Evolutionary conservation across 1,140 invertebrate species (phyloP), one percentile per base, ranked within the genome.

Genomic region (Platorchestia sp.): DNA sequence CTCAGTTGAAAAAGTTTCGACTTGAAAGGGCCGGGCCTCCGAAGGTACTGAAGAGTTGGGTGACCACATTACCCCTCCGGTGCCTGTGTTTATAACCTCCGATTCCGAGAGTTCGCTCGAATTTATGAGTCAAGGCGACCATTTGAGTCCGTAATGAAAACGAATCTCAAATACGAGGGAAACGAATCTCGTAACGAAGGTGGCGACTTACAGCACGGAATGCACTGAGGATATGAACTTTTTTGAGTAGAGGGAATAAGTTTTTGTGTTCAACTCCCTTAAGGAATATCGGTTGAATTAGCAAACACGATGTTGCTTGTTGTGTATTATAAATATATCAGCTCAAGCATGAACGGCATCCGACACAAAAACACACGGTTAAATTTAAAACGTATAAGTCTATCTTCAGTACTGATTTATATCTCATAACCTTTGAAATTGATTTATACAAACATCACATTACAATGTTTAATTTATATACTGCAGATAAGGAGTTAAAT

Each of bases 41-140:
- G 10, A 36, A 19, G 59, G 59, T 75, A 75, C 59, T 14, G 59
- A 75, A 27, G 59, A 75, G 87, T 3, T 44, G 87, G 87, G 87
- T 42, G 87, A 90, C 87, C 27, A 45, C 87, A 90, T 90, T 90
- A 90, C 19, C 41, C 42, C 87, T 42, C 41, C 7, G 5, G 87
- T 14, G 87, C 87, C 86, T 90, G 87, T 90, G 87, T 90, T 90
- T 90, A 90, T 41, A 90, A 90, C 44, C 87, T 90, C 87, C 41
- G 87, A 90, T 90, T 43, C 41, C 41, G 87, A 90, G 87, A 45
- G 87, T 90, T 90, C 87, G 42, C 87, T 90, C 44, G 41, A 90
- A 90, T 90, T 90, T 90, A 90, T 43, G 87, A 90, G 87, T 90
- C 87, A 90, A 90, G 41, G 7, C 87, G 44, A 45, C 87, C 44